A percentile compares a stretch with the other conserved stretches of the same genome.
These are phyloP conservation scores for Hippocampus guttulatus DNA, from an alignment of 2,113 vertebrate species.

Conservation along the genomic window DNA sequence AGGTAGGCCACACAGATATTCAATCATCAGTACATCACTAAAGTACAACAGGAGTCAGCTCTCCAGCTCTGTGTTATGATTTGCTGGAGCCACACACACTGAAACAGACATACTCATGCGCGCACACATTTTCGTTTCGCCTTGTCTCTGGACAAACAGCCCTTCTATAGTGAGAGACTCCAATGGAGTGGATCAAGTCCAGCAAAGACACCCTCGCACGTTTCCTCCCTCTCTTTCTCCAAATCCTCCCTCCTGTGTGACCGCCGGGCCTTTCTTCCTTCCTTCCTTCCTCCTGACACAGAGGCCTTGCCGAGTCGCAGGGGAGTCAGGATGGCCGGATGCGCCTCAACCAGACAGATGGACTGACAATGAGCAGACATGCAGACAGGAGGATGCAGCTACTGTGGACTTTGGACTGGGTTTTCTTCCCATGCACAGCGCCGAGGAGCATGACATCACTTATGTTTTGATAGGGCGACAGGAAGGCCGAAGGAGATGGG, in stretches of 20 bases:
- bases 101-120: slow-evolving; percentile 3
- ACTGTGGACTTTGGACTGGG: slow-evolving; percentile 45
- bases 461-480: slow-evolving; percentile 60
- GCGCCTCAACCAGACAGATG: slow-evolving; percentile 47
- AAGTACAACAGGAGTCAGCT: slow-evolving; percentile 17
- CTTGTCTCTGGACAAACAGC: slow-evolving; percentile 60
- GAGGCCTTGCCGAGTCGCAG: slow-evolving; percentile 55
- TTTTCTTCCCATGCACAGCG: slow-evolving; percentile 47
- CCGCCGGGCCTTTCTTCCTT: slow-evolving; percentile 59
- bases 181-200: slow-evolving; percentile 61
- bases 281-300: slow-evolving; percentile 65
- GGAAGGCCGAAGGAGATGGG: slow-evolving; percentile 35
- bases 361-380: slow-evolving; percentile 50
- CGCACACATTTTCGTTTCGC: slow-evolving; percentile 37
- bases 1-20: slow-evolving; percentile 2
- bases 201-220: slow-evolving; percentile 67
- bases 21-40: slow-evolving; percentile 16
- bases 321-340: slow-evolving; percentile 66
- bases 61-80: slow-evolving; percentile 32
- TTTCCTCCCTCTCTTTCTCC: slow-evolving; percentile 64
- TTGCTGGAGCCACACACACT: slow-evolving; percentile 17
- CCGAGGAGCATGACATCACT: slow-evolving; percentile 55
- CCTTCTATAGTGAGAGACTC: slow-evolving; percentile 58
- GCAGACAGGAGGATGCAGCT: slow-evolving; percentile 54
- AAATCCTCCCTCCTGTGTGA: slow-evolving; percentile 57